Percentiles rank a stretch among this genome's conserved stretches.
phyloP scores from a whole-genome alignment of 2,888 invertebrate genomes.

The Thysanoteuthis rhombus region DNA sequence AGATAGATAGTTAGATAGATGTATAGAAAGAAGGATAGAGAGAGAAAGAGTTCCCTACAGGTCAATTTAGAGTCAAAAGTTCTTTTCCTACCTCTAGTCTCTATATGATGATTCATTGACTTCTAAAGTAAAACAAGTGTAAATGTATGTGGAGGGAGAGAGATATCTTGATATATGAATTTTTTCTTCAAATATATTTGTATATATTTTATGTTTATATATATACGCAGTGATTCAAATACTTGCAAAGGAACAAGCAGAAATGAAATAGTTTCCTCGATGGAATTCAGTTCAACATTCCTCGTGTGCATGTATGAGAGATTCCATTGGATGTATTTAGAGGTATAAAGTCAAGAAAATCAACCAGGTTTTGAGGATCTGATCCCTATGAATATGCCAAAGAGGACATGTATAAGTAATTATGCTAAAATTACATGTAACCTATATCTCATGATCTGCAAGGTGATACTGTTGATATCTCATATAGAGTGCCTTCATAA shows the following conservation, averaged over 20 bases:
- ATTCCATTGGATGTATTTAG: background rate
- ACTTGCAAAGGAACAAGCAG: background rate
- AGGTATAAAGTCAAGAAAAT: background rate
- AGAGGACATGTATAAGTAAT: background rate
- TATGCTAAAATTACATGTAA: background rate
- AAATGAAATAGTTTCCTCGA: background rate
- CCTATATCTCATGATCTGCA: background rate
- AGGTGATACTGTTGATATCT: background rate
- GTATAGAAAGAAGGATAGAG: too few relatives aligned
- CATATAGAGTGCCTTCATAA: background rate
- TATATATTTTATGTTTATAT: too few relatives aligned
- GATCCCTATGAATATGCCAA: background rate
- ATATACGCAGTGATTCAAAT: background rate
- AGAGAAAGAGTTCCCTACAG: too few relatives aligned
- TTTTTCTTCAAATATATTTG: background rate
- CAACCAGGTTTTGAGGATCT: background rate
- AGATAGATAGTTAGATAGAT: too few relatives aligned
- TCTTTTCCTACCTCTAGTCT: too few relatives aligned
- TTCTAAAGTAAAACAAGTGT: too few relatives aligned
- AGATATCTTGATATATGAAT: background rate
- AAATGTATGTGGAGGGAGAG: background rate
- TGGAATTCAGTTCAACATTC: background rate
- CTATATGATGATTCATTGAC: too few relatives aligned
- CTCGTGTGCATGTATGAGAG: background rate
- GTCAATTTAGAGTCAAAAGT: too few relatives aligned